Evolutionary conservation across 2,113 vertebrate species (phyloP).

Genomic region (Pleuronectes platessa): DNA sequence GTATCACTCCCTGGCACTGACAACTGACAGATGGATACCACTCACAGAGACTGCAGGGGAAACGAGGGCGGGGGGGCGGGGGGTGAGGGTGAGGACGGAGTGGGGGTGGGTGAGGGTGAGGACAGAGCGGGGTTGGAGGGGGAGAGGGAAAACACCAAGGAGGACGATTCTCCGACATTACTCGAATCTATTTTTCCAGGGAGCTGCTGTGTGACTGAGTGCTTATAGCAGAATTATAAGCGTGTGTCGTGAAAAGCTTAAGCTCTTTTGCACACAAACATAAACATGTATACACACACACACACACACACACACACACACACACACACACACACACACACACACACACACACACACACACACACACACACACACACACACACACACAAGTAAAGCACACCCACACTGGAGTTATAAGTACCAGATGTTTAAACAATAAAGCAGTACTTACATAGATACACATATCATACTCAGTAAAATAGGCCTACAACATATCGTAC

Average conservation of each 20-base stretch:
- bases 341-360: not conserved
- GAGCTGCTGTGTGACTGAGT: slow-evolving; percentile 90
- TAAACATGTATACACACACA: not conserved
- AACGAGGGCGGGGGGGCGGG: slow-evolving; percentile 27
- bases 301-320: not conserved
- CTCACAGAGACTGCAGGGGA: slow-evolving; percentile 90
- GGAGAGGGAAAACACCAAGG: slow-evolving; percentile 82
- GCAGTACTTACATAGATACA: not conserved
- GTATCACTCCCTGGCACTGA: slow-evolving; percentile 96
- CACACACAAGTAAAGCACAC: not conserved
- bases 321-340: not conserved
- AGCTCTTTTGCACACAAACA: slow-evolving; percentile 39
- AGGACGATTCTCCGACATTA: slow-evolving; percentile 89
- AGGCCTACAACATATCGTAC: too few relatives aligned
- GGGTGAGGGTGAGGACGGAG: not conserved
- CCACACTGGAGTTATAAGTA: not conserved
- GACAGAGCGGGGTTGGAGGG: not conserved
- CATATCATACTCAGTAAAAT: too few relatives aligned
- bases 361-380: not conserved
- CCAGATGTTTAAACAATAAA: not conserved
- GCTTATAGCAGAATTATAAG: slow-evolving; percentile 88
- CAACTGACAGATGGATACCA: slow-evolving; percentile 99
- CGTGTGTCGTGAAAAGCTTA: slow-evolving; percentile 75
- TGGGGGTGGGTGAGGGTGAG: not conserved
- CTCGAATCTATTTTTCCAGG: slow-evolving; percentile 75